Evolutionary conservation across 2,888 invertebrate genomes (phyloP).

Genomic region (Cyrtodaria siliqua): DNA sequence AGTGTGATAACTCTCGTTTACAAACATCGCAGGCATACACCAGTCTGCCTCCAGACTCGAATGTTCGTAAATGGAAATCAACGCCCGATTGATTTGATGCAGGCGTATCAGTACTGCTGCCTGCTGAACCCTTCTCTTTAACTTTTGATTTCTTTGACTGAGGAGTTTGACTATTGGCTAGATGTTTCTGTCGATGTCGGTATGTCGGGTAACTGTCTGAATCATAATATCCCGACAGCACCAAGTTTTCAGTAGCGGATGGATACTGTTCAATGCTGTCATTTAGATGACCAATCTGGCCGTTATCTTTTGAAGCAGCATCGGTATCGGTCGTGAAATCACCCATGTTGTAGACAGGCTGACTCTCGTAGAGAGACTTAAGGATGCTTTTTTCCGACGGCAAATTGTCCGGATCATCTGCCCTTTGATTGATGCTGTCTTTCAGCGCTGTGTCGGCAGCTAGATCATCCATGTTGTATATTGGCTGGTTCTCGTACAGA

Average conservation of each 20-base stretch:
- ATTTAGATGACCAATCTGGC: constrained; percentile 16
- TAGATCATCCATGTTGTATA: constrained; percentile 32
- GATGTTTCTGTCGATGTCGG: constrained; percentile 52
- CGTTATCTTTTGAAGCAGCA: neutral
- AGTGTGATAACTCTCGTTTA: constrained; percentile 58
- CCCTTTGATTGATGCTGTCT: neutral
- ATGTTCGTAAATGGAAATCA: constrained; percentile 42
- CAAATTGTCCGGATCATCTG: constrained; percentile 18
- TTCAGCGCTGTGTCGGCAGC: neutral
- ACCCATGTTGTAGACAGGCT: constrained; percentile 38
- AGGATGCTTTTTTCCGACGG: constrained; percentile 47
- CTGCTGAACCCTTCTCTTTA: constrained; percentile 20
- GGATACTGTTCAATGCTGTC: constrained; percentile 44
- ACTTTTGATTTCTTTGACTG: constrained; percentile 34
- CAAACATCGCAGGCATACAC: constrained; percentile 64
- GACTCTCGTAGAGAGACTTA: constrained; percentile 46
- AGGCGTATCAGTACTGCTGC: constrained; percentile 3
- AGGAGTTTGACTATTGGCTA: constrained; percentile 1
- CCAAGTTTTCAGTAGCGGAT: constrained; percentile 51
- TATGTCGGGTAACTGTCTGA: constrained; percentile 55
- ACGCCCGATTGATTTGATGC: neutral
- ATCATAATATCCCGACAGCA: constrained; percentile 61
- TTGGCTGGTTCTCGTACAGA: constrained; percentile 47
- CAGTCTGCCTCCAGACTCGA: constrained; percentile 58
- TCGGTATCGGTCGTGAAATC: constrained; percentile 3